Evolutionary conservation across 2,888 invertebrate genomes (phyloP), one percentile per base, ranked within the genome.

Genomic region (Ecliptopera silaceata): DNA sequence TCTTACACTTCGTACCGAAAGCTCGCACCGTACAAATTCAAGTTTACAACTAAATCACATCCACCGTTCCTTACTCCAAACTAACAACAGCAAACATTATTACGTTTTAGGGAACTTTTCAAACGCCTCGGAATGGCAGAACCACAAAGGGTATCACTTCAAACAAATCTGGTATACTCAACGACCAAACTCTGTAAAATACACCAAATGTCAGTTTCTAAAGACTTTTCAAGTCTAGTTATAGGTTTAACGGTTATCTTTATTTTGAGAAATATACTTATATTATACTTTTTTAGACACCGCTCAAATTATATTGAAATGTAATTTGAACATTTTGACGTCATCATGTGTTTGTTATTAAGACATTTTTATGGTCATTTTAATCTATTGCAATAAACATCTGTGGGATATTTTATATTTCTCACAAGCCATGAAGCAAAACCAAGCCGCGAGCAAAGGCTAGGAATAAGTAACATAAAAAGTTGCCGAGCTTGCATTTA

Each of bases 121-220:
- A 49, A 56, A 50, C 50, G 39, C 50, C 53, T 59, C 53, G 32
- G 48, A 56, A 54, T 48, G 34, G 51, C 34, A 45, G 36, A 32
- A 46, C 56, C 59, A 45, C 54, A 57, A 59, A 56, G 45, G 50
- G 48, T 59, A 59, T 59, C 54, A 55, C 47, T 54, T 63, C 54
- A 56, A 57, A 59, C 51, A 51, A 45, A 52, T 50, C 20, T 39
- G 29, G 11, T 54, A 47, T 47, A 47, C 26, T 22, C 47, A 38
- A 46, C 54, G 31, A 46, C 29, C 22, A 31, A n/a, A 39, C 39
- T 48, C 29, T 29, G 39, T 15, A 6, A 20, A 31, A 31, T 39
- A 48, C 38, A 31, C 39, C n/a, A 39, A 39, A 48, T 39, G 36
- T 48, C 29, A 39, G 18, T 48, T 39, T 39, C 8, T 10, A n/a